Evolutionary conservation across 2,113 vertebrate species (phyloP), one percentile per base, ranked within the genome.

Genomic region (Calyptomena viridis): DNA sequence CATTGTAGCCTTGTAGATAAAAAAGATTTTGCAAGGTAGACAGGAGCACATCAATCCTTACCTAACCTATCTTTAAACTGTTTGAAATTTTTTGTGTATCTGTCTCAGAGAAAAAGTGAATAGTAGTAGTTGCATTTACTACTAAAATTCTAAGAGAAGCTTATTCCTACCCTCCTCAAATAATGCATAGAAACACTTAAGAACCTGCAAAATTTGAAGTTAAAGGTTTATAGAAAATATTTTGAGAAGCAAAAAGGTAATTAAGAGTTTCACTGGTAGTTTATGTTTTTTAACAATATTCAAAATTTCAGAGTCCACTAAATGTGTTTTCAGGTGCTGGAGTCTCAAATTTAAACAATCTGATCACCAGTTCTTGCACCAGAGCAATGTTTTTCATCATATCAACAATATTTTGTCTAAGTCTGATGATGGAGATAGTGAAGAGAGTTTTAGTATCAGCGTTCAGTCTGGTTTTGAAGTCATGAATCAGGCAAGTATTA

Each of bases 371-470:
- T 99, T 99, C 95, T 98, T 99, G 91, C 99, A 99, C 95, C 99
- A 99, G 94, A 99, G 99, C 97, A 99, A 99, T 27, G 99, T 99
- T 78, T 99, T 99, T 96, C 99, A 99, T 97, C 99, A 99, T 96
- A 99, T 99, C 97, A 99, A 99, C 97, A 99, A 99, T 82, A 99
- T 99, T 97, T 97, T 99, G 94, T 99, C 99, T 66, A 99, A 99
- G 97, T 99, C 99, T 9, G 99, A 99, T 68, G 99, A 99, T 87
- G 99, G 99, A 39, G 99, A 99, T 93, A 99, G 99, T 20, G 99
- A 99, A 93, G 99, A 99, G 94, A 99, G 99, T 96, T 99, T 99
- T 82, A 99, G 99, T 96, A 99, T 99, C 96, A 99, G 99, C 44
- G 96, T 99, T 85, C 99, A 99, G 92, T 99, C 99, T 31, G 99